Base-by-base conservation (phyloP, 1,140 invertebrate species). In the Bombus terrestris region DNA sequence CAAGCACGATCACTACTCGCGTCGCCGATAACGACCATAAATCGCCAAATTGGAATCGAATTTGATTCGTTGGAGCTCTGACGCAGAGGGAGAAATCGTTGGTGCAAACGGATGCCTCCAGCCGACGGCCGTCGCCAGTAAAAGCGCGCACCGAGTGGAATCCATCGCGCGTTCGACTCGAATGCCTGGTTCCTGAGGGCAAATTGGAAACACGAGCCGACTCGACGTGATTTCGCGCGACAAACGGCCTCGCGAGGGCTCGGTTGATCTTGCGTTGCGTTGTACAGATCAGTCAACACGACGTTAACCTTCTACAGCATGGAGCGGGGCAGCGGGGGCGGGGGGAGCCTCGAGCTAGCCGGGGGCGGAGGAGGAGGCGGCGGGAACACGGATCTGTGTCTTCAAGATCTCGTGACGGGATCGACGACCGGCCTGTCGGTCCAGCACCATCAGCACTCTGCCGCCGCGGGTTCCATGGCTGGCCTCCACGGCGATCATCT, bases 341-440 rank as follows among this genome's bases (percentile, higher is more conserved):
- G 96, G 93, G 92, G 95, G 90, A 93, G 94, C 95, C 83, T 95
- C 95, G 91, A 95, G 95, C 92, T 96, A 92, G 92, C 94, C 94
- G 95, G 95, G 90, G 93, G 95, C 94, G 94, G 94, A 93, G 81
- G 94, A 92, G 81, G 96, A 96, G 96, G 96, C 94, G 94, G 96
- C 96, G 95, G 96, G 96, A 96, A 95, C 95, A 92, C 47, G 96
- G 97, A 94, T 68, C 95, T 98, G 28, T 97, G 97, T 89, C 96
- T 97, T 57, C 97, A 97, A 92, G 97, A 98, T 94, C 95, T 98
- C 89, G 97, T 97, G 43, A 96, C 95, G 15, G 95, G 93, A 59
- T 95, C 96, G 96, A 92, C 92, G 43, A 89, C 89, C 86, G 93
- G 92, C 39, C 86, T 94, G 47, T 94, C 93, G 73, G 94, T 94